These are phyloP conservation scores for Habroteleia sp. DNA, from an alignment of 2,888 invertebrate species.

Conservation along the genomic window DNA sequence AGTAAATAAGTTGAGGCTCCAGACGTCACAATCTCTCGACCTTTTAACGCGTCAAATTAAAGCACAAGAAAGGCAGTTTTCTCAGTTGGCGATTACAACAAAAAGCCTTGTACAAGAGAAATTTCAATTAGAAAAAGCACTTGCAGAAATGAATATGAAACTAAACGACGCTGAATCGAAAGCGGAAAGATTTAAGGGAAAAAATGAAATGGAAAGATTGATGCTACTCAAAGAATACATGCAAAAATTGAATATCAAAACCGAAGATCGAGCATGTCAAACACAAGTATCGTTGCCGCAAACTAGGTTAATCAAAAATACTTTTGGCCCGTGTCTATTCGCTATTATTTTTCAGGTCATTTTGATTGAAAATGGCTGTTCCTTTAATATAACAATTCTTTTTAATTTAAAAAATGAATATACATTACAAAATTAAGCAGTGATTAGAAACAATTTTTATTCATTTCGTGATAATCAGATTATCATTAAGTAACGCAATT, in stretches of 20 bases:
- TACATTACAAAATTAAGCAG: no score
- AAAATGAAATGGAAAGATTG: slow-evolving; percentile 68
- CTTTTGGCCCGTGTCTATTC: slow-evolving; percentile 1
- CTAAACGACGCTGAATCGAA: slow-evolving; percentile 64
- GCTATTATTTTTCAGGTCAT: slow-evolving; percentile 6
- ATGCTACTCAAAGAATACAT: slow-evolving; percentile 65
- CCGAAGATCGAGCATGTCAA: slow-evolving; percentile 53
- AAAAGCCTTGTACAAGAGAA: slow-evolving; percentile 69
- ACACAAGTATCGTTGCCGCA: slow-evolving; percentile 7
- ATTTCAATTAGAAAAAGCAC: slow-evolving; percentile 67
- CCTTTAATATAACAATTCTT: no score
- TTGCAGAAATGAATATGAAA: slow-evolving; percentile 65
- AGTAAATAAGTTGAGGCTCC: slow-evolving; percentile 62
- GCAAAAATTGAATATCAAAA: slow-evolving; percentile 55
- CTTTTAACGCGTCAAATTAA: slow-evolving; percentile 68
- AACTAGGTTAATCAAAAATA: slow-evolving; percentile 41
- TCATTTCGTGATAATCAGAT: no score
- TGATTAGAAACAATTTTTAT: no score
- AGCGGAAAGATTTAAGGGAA: slow-evolving; percentile 63
- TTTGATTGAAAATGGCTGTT: no score
- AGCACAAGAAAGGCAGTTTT: slow-evolving; percentile 70
- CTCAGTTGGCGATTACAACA: slow-evolving; percentile 69
- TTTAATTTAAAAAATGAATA: no score
- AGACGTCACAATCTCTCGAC: slow-evolving; percentile 68
- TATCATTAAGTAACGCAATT: no score